Evolutionary conservation across 2,113 vertebrate species (phyloP), one percentile per base, ranked within the genome.

Genomic region (Albula goreensis): DNA sequence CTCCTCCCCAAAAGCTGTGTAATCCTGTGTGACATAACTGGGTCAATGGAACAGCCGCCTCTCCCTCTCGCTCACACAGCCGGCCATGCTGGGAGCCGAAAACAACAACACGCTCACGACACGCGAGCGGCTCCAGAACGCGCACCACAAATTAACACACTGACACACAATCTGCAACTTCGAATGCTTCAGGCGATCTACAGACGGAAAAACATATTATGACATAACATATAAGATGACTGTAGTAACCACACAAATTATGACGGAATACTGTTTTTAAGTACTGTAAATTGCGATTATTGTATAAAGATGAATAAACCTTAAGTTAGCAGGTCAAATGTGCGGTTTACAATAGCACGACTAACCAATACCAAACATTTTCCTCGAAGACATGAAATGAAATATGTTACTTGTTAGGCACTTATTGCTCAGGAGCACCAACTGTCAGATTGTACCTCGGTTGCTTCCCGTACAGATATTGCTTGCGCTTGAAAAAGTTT

Each of bases 11-110:
- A 57, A 74, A 80, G 88, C 93, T 90, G 92, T 92, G 91, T 95
- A 95, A 95, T 89, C 89, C 79, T 90, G 81, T 88, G 91, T 95
- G 95, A 96, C 94, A 95, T 94, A 96, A 95, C 92, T 95, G 88
- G 94, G 94, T 95, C 95, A 96, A 94, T 95, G 91, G 93, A 95
- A 94, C 93, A 95, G 94, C 93, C 90, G 87, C 86, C 83, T 85
- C 88, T 80, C 85, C 57, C 79, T 17, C 87, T 88, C 92, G 78
- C 90, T 93, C 93, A 95, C 93, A 89, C 88, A 80, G 91, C 87
- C 90, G 81, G 89, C 93, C 95, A 95, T 93, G 94, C 93, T 93
- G 94, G 87, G 90, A 90, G 60, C 50, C 78, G 86, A 83, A 91
- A 93, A 92, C 89, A 92, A 93, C 92, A 93, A 89, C 91, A 92